Evolutionary conservation across 37 sponge, comb jelly and placozoan species (phyloP), one percentile per base, ranked within the genome.

Genomic region (Chondrilla cf. caribensis): DNA sequence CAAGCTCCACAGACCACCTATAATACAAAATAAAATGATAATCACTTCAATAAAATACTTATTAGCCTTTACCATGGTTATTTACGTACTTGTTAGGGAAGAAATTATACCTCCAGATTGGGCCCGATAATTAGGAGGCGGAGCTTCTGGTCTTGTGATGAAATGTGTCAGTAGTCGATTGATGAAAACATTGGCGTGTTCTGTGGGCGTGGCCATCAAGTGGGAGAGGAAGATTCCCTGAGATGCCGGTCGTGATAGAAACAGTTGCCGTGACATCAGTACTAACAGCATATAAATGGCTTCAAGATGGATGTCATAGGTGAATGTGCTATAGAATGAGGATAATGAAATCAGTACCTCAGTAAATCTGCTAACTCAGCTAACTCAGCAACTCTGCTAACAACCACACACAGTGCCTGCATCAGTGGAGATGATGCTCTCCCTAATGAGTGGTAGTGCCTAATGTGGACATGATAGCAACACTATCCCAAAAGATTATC

Each of bases 1-100:
- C 60, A 89, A 67, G 3, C 87, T 92, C 84, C 83, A 91, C n/a
- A 95, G 82, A 41, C 95, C 90, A 78, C 93, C 95, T 95, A 75
- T 9, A n/a, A n/a, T n/a, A n/a, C n/a, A n/a, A n/a, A n/a, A n/a
- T n/a, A n/a, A 84, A n/a, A n/a, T n/a, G n/a, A n/a, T n/a, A n/a
- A n/a, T n/a, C n/a, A n/a, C n/a, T n/a, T n/a, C n/a, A n/a, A n/a
- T n/a, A n/a, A n/a, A n/a, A n/a, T n/a, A n/a, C n/a, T n/a, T n/a
- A n/a, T n/a, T n/a, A n/a, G 11, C 51, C 11, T 6, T 47, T 47
- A 47, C 51, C 51, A 47, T 47, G 51, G 51, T 47, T 47, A n/a
- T n/a, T n/a, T n/a, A 58, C 84, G 44, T 25, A 89, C 89, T 79
- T 78, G 88, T 86, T 44, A 90, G 51, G 32, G 88, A 87, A 7